Conservation (phyloP, 2,113 vertebrate genomes). For the Agelaius tricolor region DNA sequence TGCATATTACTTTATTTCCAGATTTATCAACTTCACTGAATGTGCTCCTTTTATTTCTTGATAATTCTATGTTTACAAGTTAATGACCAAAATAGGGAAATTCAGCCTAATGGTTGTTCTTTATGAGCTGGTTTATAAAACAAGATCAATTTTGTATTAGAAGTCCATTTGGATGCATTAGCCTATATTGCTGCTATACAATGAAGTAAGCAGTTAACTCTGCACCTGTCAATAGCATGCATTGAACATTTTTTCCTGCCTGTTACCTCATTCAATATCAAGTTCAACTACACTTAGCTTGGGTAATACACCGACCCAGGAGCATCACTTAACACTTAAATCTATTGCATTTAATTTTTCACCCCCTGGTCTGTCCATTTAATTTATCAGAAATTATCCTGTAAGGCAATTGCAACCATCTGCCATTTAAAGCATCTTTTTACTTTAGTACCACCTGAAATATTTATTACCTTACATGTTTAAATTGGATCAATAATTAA, state of each 20-base stretch:
- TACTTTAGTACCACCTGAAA: constrained; percentile 6
- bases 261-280: not conserved
- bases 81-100: not conserved
- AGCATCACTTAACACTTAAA: not conserved
- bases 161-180: not conserved
- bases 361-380: not conserved
- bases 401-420: not conserved
- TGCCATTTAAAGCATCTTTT: not conserved
- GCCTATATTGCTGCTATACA: not conserved
- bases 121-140: not conserved
- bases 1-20: not conserved
- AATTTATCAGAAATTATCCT: not conserved
- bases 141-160: not conserved
- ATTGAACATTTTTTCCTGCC: not conserved
- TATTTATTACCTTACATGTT: constrained; percentile 2
- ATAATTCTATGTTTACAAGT: not conserved
- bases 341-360: not conserved
- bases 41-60: not conserved
- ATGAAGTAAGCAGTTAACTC: not conserved
- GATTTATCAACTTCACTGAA: not conserved
- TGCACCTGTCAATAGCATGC: not conserved
- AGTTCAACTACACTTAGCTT: not conserved
- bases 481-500: constrained; percentile 31
- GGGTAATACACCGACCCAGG: not conserved
- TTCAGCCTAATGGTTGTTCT: not conserved